Base-by-base conservation (phyloP, 2,888 invertebrate species). In the Eilema caniola region DNA sequence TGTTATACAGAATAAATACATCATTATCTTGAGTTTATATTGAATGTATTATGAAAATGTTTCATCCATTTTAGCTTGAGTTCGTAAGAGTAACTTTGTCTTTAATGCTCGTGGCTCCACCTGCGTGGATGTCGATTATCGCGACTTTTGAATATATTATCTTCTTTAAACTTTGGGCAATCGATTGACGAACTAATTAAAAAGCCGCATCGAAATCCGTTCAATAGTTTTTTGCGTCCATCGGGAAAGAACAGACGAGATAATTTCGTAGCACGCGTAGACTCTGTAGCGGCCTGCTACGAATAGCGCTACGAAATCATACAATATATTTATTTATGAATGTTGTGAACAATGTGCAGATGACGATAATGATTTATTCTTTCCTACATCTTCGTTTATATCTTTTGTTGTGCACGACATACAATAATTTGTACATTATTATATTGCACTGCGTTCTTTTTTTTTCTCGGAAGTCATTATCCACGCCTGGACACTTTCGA, bases 251-350 rank as follows among this genome's bases (percentile, higher is more conserved):
- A 28, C 5, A 28, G 28, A 28, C 28, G 28, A 28, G n/a, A n/a
- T n/a, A n/a, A n/a, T n/a, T 65, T 65, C 56, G 56, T 65, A 62
- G 62, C 37, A 14, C 24, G 5, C 62, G 23, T 62, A 56, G 56
- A 28, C n/a, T 23, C 10, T 53, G 65, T 65, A 65, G 56, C 65
- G 10, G 16, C 23, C 3, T 56, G 56, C 56, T 56, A 65, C 56
- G 31, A 23, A 12, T 8, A 28, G 16, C 56, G 28, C 56, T 65
- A 56, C 65, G 23, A 4, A 56, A 31, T 25, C 8, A n/a, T n/a
- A 53, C 12, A 37, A 12, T 37, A 2, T 33, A 12, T 53, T 53
- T 53, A n/a, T 53, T 20, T 53, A 20, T 20, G 47, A 16, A 20
- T 14, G 16, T 47, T 37, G 33, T 11, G 33, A 12, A 37, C 16